phyloP scores from a whole-genome alignment of 2,113 vertebrate genomes.

The Axis porcinus region DNA sequence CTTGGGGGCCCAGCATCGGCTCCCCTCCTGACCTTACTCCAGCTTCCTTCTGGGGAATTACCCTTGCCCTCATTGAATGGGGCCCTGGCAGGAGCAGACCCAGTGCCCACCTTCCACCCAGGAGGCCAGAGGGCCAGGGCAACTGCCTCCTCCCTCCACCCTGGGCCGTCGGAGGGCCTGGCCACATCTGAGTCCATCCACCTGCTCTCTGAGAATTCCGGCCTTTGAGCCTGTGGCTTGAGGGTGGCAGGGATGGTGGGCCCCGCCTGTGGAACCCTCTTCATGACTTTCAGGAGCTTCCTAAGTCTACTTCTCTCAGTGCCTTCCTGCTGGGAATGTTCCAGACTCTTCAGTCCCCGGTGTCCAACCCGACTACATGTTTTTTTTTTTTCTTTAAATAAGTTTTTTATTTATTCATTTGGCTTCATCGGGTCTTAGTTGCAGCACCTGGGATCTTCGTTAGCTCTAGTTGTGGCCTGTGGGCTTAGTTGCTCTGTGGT shows the following conservation, averaged over 20 bases:
- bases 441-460: neutral
- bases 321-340: neutral
- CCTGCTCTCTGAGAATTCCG: rapidly evolving
- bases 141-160: too few species aligned
- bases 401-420: neutral
- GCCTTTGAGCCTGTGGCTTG: neutral
- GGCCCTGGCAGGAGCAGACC: rapidly evolving
- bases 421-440: neutral
- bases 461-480: neutral
- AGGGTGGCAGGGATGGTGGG: neutral
- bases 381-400: neutral
- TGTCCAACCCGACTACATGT: rapidly evolving
- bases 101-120: rapidly evolving
- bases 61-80: rapidly evolving
- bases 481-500: neutral
- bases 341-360: neutral
- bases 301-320: neutral
- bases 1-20: rapidly evolving
- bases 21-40: rapidly evolving
- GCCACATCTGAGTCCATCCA: rapidly evolving
- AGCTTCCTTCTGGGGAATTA: neutral
- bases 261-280: rapidly evolving
- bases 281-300: rapidly evolving
- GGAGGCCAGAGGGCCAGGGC: rapidly evolving
- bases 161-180: rapidly evolving